Percentiles rank a stretch among this genome's conserved stretches.
Evolutionary conservation across 1,140 invertebrate species (phyloP).

Genomic region (Neodiprion virginianus): DNA sequence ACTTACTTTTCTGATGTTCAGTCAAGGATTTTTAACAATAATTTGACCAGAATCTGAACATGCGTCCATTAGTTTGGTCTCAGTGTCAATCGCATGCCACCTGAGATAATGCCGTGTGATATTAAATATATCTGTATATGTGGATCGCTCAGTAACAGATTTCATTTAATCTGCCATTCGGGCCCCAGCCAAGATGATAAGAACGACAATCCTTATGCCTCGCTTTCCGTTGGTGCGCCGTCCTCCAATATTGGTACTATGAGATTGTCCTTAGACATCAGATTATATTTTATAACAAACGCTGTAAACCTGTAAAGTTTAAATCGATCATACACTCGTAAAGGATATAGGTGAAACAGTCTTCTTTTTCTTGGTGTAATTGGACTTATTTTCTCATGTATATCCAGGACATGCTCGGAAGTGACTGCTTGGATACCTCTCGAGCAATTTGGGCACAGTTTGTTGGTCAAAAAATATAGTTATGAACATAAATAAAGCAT

Average conservation of each 20-base stretch:
- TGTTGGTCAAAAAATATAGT: no score
- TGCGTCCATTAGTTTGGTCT: not conserved
- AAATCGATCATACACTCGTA: constrained; percentile 14
- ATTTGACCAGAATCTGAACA: constrained; percentile 4
- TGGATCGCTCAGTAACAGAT: no score
- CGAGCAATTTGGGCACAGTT: no score
- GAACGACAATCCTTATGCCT: constrained; percentile 69
- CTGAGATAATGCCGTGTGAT: not conserved
- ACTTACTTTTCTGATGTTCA: constrained; percentile 9
- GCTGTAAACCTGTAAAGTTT: constrained; percentile 77
- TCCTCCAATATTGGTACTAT: constrained; percentile 95
- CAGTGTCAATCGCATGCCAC: not conserved
- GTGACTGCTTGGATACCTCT: no score
- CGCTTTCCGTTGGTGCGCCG: constrained; percentile 70
- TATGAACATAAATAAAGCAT: no score
- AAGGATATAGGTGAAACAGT: no score
- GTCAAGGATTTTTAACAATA: not conserved
- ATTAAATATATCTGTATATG: no score
- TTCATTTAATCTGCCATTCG: constrained; percentile 9
- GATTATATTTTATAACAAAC: constrained; percentile 98
- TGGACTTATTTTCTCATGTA: no score
- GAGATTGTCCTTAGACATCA: constrained; percentile 98
- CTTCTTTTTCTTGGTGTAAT: no score
- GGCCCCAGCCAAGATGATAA: not conserved
- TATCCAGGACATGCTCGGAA: no score